A percentile compares a stretch with the other conserved stretches of the same genome.
These are phyloP conservation scores for Phytoseiulus persimilis DNA, from an alignment of 2,888 invertebrate species.

Conservation along the genomic window DNA sequence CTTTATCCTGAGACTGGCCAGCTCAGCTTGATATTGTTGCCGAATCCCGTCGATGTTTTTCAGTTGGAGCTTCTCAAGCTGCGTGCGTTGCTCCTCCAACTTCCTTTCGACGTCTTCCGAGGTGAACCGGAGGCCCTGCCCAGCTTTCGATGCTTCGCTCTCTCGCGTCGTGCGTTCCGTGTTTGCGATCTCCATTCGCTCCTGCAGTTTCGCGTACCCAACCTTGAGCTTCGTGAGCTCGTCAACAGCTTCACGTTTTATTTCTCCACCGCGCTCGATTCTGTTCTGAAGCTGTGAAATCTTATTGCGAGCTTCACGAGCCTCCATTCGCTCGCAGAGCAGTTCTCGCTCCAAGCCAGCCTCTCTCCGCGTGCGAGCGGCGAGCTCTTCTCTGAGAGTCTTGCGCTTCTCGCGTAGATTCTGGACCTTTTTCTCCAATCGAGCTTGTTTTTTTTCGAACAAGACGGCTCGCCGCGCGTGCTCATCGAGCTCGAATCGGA, in stretches of 20 bases:
- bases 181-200: not conserved
- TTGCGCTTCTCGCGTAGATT: not conserved
- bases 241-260: not conserved
- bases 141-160: not conserved
- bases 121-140: not conserved
- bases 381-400: not conserved
- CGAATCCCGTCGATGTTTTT: not conserved
- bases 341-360: not conserved
- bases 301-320: too few relatives aligned
- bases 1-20: not conserved
- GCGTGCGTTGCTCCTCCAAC: not conserved
- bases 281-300: not conserved
- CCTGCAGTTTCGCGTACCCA: not conserved
- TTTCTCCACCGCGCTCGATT: not conserved
- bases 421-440: not conserved
- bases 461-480: not conserved
- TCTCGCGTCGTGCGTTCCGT: not conserved
- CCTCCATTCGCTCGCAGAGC: too few relatives aligned
- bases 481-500: too few relatives aligned
- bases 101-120: not conserved
- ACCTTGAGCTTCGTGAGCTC: not conserved
- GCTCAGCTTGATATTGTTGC: not conserved
- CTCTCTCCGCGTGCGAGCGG: not conserved
- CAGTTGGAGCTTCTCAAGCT: not conserved
- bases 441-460: not conserved